phyloP scores from a whole-genome alignment of 2,888 invertebrate species.

The Mechanitis mazaeus region DNA sequence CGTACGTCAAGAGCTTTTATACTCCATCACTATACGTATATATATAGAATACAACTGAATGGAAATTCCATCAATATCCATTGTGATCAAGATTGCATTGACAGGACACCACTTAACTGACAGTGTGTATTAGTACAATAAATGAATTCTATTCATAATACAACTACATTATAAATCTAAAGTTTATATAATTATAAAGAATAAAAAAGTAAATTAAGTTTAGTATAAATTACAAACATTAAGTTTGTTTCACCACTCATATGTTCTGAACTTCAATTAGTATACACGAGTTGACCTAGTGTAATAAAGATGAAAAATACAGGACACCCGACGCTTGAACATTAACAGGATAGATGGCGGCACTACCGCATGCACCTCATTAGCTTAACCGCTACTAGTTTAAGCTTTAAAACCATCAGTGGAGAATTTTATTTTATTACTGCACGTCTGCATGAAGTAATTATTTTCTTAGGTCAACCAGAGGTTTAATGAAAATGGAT shows the following conservation, averaged over 20 bases:
- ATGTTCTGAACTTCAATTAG: constrained; percentile 11
- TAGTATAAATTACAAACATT: background rate
- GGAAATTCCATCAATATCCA: constrained; percentile 3
- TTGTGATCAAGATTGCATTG: background rate
- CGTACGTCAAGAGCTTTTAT: constrained; percentile 5
- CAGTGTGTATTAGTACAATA: background rate
- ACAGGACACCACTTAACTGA: background rate
- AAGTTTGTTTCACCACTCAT: background rate
- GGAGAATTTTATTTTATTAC: constrained; percentile 21
- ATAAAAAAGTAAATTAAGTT: background rate
- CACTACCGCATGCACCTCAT: constrained; percentile 47
- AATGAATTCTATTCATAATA: too few species aligned
- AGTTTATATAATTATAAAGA: too few species aligned
- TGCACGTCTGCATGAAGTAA: background rate
- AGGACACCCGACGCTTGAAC: constrained; percentile 2
- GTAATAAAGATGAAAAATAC: constrained; percentile 15
- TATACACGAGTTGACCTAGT: constrained; percentile 16
- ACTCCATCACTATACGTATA: background rate
- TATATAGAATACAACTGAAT: background rate
- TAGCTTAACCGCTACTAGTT: constrained; percentile 48
- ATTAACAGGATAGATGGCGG: constrained; percentile 38
- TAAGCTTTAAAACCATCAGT: constrained; percentile 36
- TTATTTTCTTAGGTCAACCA: background rate
- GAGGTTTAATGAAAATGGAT: background rate
- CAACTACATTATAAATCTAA: too few species aligned